These are phyloP conservation scores for Parelbella ahira DNA, from an alignment of 2,888 invertebrate genomes.

Conservation along the genomic window DNA sequence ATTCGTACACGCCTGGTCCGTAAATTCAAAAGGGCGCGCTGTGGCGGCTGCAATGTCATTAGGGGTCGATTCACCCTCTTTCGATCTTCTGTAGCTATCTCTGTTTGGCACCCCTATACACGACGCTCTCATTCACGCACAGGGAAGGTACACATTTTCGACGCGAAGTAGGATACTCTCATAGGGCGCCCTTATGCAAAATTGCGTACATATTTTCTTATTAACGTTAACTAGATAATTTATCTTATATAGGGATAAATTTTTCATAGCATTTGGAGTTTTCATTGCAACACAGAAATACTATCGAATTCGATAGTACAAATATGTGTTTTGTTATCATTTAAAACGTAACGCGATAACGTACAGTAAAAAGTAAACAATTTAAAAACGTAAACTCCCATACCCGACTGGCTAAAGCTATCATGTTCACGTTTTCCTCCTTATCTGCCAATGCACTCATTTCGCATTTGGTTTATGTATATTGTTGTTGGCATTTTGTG, in stretches of 20 bases:
- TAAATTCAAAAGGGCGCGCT: slow-evolving; percentile 40
- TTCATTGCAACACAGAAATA: too few relatives aligned
- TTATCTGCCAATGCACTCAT: slow-evolving; percentile 67
- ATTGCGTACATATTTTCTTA: too few relatives aligned
- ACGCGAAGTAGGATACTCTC: too few relatives aligned
- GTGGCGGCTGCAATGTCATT: slow-evolving; percentile 54
- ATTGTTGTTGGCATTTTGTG: background rate
- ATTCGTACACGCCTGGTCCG: slow-evolving; percentile 28
- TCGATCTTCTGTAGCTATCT: slow-evolving; percentile 53
- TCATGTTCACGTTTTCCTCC: slow-evolving; percentile 39
- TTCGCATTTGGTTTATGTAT: slow-evolving; percentile 26
- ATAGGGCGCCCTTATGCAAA: too few relatives aligned
- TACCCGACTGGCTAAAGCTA: slow-evolving; percentile 33
- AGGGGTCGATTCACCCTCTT: slow-evolving; percentile 75
- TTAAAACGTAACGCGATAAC: slow-evolving; percentile 25
- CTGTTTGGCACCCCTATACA: slow-evolving; percentile 61
- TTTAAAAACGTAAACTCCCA: slow-evolving; percentile 30
- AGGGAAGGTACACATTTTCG: slow-evolving; percentile 21
- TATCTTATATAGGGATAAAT: too few relatives aligned
- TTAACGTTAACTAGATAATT: too few relatives aligned
- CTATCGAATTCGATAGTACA: too few relatives aligned
- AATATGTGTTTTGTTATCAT: slow-evolving; percentile 15
- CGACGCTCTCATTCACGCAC: slow-evolving; percentile 50
- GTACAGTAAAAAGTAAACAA: slow-evolving; percentile 33
- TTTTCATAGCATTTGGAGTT: too few relatives aligned